Conservation (phyloP, 2,113 vertebrate species). For the Labeo rohita region DNA sequence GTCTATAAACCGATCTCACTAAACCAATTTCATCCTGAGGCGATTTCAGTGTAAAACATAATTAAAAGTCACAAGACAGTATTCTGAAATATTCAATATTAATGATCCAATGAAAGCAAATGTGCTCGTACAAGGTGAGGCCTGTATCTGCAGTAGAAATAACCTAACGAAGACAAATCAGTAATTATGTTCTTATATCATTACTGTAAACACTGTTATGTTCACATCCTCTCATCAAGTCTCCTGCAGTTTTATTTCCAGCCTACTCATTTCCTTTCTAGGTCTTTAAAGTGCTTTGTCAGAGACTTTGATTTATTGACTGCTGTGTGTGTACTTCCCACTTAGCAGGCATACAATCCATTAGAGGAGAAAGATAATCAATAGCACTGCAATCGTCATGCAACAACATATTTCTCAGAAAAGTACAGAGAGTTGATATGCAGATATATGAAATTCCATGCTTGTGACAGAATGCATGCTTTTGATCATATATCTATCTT, state of each 20-base stretch:
- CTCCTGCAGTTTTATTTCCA: background rate
- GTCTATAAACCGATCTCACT: background rate
- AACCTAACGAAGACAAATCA: background rate
- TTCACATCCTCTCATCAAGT: background rate
- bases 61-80: background rate
- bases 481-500: background rate
- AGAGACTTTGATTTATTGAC: constrained; percentile 26
- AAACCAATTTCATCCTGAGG: background rate
- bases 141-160: background rate
- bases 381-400: background rate
- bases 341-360: background rate
- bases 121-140: background rate
- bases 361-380: background rate
- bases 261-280: constrained; percentile 4
- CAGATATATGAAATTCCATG: background rate
- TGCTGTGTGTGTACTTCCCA: background rate
- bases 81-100: background rate
- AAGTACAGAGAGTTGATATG: background rate
- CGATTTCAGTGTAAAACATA: background rate
- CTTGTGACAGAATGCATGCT: background rate
- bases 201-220: background rate
- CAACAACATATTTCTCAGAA: background rate
- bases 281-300: constrained; percentile 8
- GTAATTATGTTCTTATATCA: background rate
- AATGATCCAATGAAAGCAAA: background rate